Conservation (phyloP, 1,140 invertebrate species). For the Metopolophium dirhodum region DNA sequence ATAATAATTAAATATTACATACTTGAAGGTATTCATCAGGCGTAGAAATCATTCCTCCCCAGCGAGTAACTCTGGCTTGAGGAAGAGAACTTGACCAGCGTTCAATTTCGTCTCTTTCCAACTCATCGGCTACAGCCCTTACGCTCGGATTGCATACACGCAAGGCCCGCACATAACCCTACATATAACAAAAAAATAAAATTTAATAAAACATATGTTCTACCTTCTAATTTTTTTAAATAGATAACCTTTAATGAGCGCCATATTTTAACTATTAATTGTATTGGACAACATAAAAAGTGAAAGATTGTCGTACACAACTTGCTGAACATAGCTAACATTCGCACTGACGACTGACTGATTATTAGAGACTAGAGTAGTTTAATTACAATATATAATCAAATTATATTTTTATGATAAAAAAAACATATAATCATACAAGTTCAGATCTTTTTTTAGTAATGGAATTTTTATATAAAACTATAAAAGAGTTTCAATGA, state of each 20-base stretch:
- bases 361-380: background rate
- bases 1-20: slow-evolving; percentile 57
- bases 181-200: slow-evolving; percentile 45
- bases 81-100: slow-evolving; percentile 87
- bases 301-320: no score
- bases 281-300: background rate
- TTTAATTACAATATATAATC: background rate
- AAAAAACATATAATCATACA: background rate
- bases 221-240: background rate
- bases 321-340: background rate
- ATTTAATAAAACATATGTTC: background rate
- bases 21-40: slow-evolving; percentile 92
- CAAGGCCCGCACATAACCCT: slow-evolving; percentile 92
- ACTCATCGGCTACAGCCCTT: slow-evolving; percentile 86
- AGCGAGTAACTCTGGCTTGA: slow-evolving; percentile 86
- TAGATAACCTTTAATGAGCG: background rate
- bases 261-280: background rate
- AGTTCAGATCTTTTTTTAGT: background rate
- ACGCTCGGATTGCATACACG: slow-evolving; percentile 87
- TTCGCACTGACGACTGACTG: background rate
- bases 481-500: background rate
- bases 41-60: slow-evolving; percentile 97
- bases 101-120: slow-evolving; percentile 92
- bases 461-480: background rate
- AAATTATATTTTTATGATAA: background rate